Base-by-base conservation (phyloP, 1,140 invertebrate species). In the Drosophila auraria region DNA sequence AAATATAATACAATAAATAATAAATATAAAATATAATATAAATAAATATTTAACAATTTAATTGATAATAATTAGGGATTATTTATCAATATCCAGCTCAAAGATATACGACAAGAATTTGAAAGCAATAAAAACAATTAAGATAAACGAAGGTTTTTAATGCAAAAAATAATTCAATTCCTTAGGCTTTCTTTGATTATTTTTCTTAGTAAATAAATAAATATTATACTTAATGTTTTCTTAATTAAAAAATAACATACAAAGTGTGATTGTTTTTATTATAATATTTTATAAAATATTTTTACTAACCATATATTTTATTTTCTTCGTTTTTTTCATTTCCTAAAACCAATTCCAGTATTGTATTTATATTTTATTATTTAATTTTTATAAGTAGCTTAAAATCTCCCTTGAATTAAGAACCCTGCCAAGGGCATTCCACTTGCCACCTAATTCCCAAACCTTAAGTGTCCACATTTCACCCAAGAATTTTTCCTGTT, bases 381-480 rank as follows among this genome's bases (percentile, higher is more conserved):
- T 3, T 36, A 11, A 9, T 11, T 9, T 36, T 36, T 11, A 36
- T 9, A 36, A 11, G 1, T 33, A 9, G 20, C 7, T 60, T n/a
- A 54, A 20, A 7, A 0, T 5, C 1, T 27, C 0, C 17, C 17
- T 0, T 1, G 8, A 56, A 38, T 56, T 5, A 44, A 27, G 17
- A 42, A 27, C 20, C 38, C 53, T 5, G 12, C 9, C 45, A 23
- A 57, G 61, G 11, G 33, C 23, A 27, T 58, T 42, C 12, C 1
- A 20, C 27, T 64, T 40, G 25, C 27, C 27, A 45, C 14, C n/a
- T 27, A 11, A 33, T 20, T 9, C 12, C 2, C 12, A 9, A 7
- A 30, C 5, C 40, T 30, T 17, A 66, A 61, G 33, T 30, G 15
- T 36, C 20, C 30, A 40, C 56, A 40, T 14, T 68, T 64, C 51